A percentile compares a stretch with the other conserved stretches of the same genome.
Evolutionary conservation across 1,140 invertebrate genomes (phyloP).

Genomic region (Diploscapter pachys): DNA sequence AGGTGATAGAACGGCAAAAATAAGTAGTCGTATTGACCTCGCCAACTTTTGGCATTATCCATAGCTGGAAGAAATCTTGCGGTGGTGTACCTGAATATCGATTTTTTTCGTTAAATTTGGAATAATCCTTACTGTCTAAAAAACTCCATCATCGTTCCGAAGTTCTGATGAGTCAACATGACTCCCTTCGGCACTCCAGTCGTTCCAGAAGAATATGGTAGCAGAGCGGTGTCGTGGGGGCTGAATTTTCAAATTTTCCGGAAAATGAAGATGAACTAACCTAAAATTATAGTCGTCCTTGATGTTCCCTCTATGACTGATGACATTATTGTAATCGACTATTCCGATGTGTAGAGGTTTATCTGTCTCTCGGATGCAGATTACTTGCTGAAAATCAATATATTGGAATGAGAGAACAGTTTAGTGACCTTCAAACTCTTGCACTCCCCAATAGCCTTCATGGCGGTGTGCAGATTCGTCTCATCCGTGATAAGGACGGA

Average conservation of each 20-base stretch:
- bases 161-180: conserved; percentile 63
- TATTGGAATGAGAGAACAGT: conserved; percentile 14
- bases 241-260: not conserved
- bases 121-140: conserved; percentile 21
- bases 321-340: too few relatives aligned
- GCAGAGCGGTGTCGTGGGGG: conserved; percentile 31
- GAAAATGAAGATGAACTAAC: conserved; percentile 19
- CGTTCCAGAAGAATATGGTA: conserved; percentile 57
- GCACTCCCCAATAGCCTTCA: not conserved
- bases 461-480: conserved; percentile 2
- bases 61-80: not conserved
- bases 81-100: not conserved
- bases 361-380: conserved; percentile 21
- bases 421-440: not conserved
- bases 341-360: too few relatives aligned
- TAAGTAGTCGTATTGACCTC: conserved; percentile 11
- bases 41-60: not conserved
- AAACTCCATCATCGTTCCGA: conserved; percentile 65
- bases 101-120: not conserved
- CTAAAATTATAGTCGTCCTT: conserved; percentile 13
- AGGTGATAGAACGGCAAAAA: conserved; percentile 39
- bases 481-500: conserved; percentile 30
- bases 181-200: conserved; percentile 64
- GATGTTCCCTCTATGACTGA: not conserved
- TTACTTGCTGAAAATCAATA: conserved; percentile 23